These are phyloP conservation scores for Tryphoninae sp. DNA, from an alignment of 2,888 invertebrate species.

Conservation along the genomic window DNA sequence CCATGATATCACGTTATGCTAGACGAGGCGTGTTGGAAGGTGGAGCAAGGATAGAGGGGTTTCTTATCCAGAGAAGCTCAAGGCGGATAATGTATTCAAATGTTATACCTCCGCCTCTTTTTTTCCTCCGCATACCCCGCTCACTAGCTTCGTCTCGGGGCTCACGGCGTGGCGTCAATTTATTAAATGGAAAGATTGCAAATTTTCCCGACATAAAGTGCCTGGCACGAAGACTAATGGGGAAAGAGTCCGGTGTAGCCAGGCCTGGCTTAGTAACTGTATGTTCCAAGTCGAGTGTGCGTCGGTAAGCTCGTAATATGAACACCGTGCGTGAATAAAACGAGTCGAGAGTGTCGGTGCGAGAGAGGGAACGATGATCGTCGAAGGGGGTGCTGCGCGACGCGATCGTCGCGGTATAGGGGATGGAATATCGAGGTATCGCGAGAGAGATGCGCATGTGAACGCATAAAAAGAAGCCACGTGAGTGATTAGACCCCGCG, in stretches of 20 bases:
- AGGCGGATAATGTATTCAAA: slow-evolving; percentile 78
- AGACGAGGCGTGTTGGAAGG: slow-evolving; percentile 50
- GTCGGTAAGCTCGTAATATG: slow-evolving; percentile 34
- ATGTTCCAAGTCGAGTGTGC: slow-evolving; percentile 59
- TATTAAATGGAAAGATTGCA: slow-evolving; percentile 82
- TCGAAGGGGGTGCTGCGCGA: slow-evolving; percentile 48
- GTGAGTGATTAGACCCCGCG: slow-evolving; percentile 71
- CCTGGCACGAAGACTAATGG: slow-evolving; percentile 79
- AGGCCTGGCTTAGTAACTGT: slow-evolving; percentile 20
- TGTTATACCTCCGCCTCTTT: slow-evolving; percentile 73
- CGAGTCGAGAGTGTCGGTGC: slow-evolving; percentile 56
- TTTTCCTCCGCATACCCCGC: slow-evolving; percentile 29
- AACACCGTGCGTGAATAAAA: slow-evolving; percentile 51
- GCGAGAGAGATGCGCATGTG: slow-evolving; percentile 23
- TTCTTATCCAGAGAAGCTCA: slow-evolving; percentile 62
- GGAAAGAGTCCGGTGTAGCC: slow-evolving; percentile 68
- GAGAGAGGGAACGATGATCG: slow-evolving; percentile 49
- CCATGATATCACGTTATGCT: slow-evolving; percentile 71
- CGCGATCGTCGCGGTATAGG: neutral
- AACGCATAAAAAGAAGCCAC: slow-evolving; percentile 70
- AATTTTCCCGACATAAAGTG: slow-evolving; percentile 81
- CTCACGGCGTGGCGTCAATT: slow-evolving; percentile 75
- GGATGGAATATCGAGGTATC: slow-evolving; percentile 32
- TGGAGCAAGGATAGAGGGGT: slow-evolving; percentile 27
- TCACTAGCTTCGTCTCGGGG: slow-evolving; percentile 27